Base-by-base conservation (phyloP, 1,140 invertebrate genomes). In the Popillia japonica region DNA sequence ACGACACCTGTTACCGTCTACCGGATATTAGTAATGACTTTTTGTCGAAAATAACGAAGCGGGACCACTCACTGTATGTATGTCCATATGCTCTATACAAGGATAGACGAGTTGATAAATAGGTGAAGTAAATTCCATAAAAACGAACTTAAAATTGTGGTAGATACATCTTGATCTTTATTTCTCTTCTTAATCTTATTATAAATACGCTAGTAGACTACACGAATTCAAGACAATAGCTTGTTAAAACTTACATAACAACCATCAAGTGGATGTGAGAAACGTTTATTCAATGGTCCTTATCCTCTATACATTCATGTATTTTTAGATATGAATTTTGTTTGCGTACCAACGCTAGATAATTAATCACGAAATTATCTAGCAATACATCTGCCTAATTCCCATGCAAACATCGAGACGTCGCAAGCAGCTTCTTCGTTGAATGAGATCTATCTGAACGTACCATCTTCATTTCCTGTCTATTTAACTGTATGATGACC, bases 391-490 rank as follows among this genome's bases (percentile, higher is more conserved):
- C 3, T 23, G 22, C 61, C 22, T 34, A 68, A 23, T 34, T 22
- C 8, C 20, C 61, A 68, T 68, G 22, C 61, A 27, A 23, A 10
- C 22, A 55, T 55, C 48, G 14, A n/a, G 48, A 55, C 6, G 48
- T n/a, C 6, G 1, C 17, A 55, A 55, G 14, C 48, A 55, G 48
- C 48, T 55, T 55, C 48, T 55, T 55, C 48, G 10, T 14, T 55
- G 27, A 68, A 68, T 27, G 61, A 68, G 10, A 23, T 20, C 22
- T 68, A 68, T 68, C 61, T 14, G 27, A 17, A 68, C 17, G 61
- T 68, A 68, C 61, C 20, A 68, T 68, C 61, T 27, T 68, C 61
- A 34, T 68, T 68, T 68, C 61, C 61, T 68, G 61, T 68, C 48
- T 55, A 55, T 68, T 34, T 68, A 22, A 27, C 61, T 34, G 22